Evolutionary conservation across 2,888 invertebrate genomes (phyloP), one percentile per base, ranked within the genome.

Genomic region (Ganaspis brasiliensis): DNA sequence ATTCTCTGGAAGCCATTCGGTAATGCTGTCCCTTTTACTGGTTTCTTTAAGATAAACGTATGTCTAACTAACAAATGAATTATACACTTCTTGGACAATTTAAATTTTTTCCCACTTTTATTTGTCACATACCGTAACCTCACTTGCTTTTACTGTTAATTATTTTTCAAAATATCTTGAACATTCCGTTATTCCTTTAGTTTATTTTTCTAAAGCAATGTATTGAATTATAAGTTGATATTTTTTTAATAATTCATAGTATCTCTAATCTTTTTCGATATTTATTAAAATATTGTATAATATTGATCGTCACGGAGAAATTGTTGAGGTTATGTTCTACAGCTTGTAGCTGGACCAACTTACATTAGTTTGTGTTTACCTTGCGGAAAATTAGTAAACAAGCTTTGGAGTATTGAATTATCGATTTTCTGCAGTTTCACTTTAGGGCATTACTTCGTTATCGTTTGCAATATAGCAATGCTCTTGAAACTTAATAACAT

Each of bases 1-100:
- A 84, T 86, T 86, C 84, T 80, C 77, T 31, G 56, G 24, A 57
- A 26, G 24, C 56, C 56, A 45, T 73, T 57, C 24, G 73, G 45
- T 37, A 56, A 56, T 26, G 26, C 24, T 14, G 24, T 14, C 56
- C 19, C 19, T 40, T 67, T n/a, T 24, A 40, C 24, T 8, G 21
- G 21, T 45, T 67, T 31, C 40, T 19, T 63, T 63, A 21, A 40
- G 35, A 21, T 24, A 67, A 67, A 16, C 45, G 61, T 40, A 21
- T 19, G 40, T 21, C 24, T 37, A 19, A 9, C 45, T 45, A n/a
- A 45, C 40, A 24, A 21, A 67, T 67, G 37, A 67, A 67, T 67
- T 45, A 67, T 24, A 21, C 16, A 67, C 9, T 45, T 67, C 40
- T 14, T n/a, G 45, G 21, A 14, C 37, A 67, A 67, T 67, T 45